Conservation (phyloP, 2,797 vertebrate species). For the Muraenolepis orangiensis region DNA sequence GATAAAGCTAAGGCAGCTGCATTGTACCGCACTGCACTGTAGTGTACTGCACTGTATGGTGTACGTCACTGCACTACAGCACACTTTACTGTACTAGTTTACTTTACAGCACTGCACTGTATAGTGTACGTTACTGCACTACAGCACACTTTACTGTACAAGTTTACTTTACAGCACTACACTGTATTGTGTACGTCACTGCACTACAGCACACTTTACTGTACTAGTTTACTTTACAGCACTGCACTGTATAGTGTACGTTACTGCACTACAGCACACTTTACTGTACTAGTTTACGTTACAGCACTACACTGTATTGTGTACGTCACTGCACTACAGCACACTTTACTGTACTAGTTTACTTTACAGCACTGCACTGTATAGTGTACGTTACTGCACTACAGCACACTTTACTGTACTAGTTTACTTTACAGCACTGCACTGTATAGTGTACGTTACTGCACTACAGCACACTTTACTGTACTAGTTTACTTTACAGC, state of each 20-base stretch:
- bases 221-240: too few species aligned
- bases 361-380: neutral
- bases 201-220: neutral
- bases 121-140: constrained; percentile 23
- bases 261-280: too few species aligned
- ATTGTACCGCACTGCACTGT: too few species aligned
- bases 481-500: too few species aligned
- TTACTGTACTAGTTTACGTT: constrained; percentile 47
- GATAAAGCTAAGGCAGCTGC: too few species aligned
- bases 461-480: too few species aligned
- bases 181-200: constrained; percentile 41
- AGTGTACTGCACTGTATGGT: too few species aligned
- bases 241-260: constrained; percentile 10
- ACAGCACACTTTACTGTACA: too few species aligned
- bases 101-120: neutral
- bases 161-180: constrained; percentile 49
- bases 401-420: constrained; percentile 14
- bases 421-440: constrained; percentile 28
- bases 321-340: constrained; percentile 33
- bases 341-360: too few species aligned
- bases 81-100: too few species aligned
- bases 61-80: too few species aligned
- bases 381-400: too few species aligned
- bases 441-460: constrained; percentile 47
- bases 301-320: constrained; percentile 34